Base-by-base conservation (phyloP, 2,797 vertebrate species). In the Melanogrammus aeglefinus region DNA sequence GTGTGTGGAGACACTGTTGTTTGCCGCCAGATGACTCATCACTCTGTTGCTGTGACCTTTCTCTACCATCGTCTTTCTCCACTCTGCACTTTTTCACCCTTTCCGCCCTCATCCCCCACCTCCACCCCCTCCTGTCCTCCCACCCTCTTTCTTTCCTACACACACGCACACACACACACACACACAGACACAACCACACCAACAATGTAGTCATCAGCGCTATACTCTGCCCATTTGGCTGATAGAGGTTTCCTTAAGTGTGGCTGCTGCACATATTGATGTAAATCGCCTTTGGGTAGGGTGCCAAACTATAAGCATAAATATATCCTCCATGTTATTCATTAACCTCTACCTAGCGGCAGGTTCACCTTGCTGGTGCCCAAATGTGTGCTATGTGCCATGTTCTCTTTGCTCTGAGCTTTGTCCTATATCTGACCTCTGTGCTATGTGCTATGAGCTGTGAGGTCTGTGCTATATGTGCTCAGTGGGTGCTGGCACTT, bases 21-120 rank as follows among this genome's bases (percentile, higher is more conserved):
- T 72, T 77, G 85, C 77, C 18, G 76, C 81, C 74, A 74, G 39
- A 88, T 93, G 90, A 92, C 88, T 91, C 89, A 91, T 87, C 89
- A 84, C 79, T 82, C 83, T 83, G 81, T 84, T 84, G 83, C 73
- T 33, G 77, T 87, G 88, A 91, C 91, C 90, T 93, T 92, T 91
- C 81, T 86, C 86, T 76, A 29, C 18, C 41, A 24, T 77, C 39
- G 44, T 69, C 63, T 69, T 76, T 44, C 80, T 77, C 77, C 73
- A 78, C 79, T 85, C 79, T 81, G n/a, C 21, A 63, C 57, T 63
- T 63, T 69, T 27, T 27, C 63, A 69, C 63, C 63, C 57, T n/a
- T 18, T 24, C 57, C n/a, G 4, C 57, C 57, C 63, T 27, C 63
- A 69, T 4, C n/a, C 13, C 63, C 16, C 63, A 12, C 63, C 12